These are phyloP conservation scores for Drosophila buzzatii DNA, from an alignment of 2,888 invertebrate genomes.

Conservation along the genomic window DNA sequence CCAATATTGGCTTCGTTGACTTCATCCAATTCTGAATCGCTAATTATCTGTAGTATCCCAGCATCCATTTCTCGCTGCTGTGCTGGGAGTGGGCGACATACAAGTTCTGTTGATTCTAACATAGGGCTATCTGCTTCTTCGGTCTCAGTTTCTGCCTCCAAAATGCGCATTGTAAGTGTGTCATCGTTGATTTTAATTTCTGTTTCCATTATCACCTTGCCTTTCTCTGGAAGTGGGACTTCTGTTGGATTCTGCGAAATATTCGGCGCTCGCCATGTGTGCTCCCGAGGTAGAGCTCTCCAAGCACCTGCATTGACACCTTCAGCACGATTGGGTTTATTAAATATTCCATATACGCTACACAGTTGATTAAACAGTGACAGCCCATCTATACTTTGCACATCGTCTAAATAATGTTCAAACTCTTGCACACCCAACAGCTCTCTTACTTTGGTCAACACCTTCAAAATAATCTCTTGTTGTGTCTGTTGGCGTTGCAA, in stretches of 20 bases:
- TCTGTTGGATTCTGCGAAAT: conserved; percentile 50
- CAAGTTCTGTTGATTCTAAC: conserved; percentile 55
- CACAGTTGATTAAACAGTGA: conserved; percentile 88
- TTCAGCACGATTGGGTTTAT: conserved; percentile 16
- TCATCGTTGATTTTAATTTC: conserved; percentile 93
- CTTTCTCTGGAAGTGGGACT: conserved; percentile 82
- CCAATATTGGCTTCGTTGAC: conserved; percentile 48
- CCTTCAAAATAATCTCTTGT: conserved; percentile 89
- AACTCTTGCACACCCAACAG: conserved; percentile 89
- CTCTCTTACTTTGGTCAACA: conserved; percentile 90
- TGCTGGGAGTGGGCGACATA: conserved; percentile 83
- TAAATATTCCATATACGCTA: conserved; percentile 86
- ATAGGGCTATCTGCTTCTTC: conserved; percentile 82
- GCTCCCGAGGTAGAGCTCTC: conserved; percentile 76
- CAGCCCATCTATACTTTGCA: conserved; percentile 84
- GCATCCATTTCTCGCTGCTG: conserved; percentile 53
- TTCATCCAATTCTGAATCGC: conserved; percentile 87
- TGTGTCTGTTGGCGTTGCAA: conserved; percentile 87
- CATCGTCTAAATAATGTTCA: conserved; percentile 85
- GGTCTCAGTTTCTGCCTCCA: conserved; percentile 87
- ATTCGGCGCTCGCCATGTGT: conserved; percentile 67
- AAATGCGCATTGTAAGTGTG: conserved; percentile 93
- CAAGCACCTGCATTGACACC: conserved; percentile 60
- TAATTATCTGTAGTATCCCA: conserved; percentile 88
- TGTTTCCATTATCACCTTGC: conserved; percentile 92